Conservation (phyloP, 1,140 invertebrate species). For the Drosophila insularis region DNA sequence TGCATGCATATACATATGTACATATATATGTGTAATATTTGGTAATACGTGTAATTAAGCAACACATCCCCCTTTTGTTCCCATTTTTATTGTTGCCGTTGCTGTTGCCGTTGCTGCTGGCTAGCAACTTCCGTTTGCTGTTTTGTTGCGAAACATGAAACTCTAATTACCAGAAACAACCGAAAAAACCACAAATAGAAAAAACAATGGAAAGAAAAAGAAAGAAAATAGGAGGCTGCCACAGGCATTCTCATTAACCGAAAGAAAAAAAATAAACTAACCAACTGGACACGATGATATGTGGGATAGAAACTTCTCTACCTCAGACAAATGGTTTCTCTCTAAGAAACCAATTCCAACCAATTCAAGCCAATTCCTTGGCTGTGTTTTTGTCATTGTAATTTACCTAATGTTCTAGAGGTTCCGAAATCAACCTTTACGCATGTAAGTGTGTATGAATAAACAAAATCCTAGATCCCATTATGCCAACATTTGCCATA, state of each 20-base stretch:
- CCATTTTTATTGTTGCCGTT: conserved; percentile 16
- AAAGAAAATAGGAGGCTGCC: conserved; percentile 13
- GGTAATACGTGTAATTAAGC: conserved; percentile 75
- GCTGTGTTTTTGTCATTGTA: conserved; percentile 11
- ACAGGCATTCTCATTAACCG: conserved; percentile 1
- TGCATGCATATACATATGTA: too few relatives aligned
- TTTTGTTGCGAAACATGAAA: conserved; percentile 67
- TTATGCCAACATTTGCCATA: conserved; percentile 7
- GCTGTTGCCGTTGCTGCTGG: conserved; percentile 36
- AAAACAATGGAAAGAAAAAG: conserved; percentile 15
- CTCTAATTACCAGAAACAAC: conserved; percentile 72
- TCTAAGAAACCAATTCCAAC: too few relatives aligned
- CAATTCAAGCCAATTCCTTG: conserved; percentile 2
- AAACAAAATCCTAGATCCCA: not conserved
- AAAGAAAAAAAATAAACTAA: not conserved
- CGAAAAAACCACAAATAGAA: conserved; percentile 36
- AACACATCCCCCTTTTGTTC: conserved; percentile 51
- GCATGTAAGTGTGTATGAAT: not conserved
- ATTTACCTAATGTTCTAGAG: conserved; percentile 18
- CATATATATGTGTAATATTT: conserved; percentile 78
- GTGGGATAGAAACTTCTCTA: not conserved
- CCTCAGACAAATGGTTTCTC: not conserved
- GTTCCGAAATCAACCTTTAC: not conserved
- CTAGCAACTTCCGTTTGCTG: conserved; percentile 67
- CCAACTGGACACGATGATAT: conserved; percentile 7